These are phyloP conservation scores for Leucophenga maculata DNA, from an alignment of 2,888 invertebrate genomes.

Conservation along the genomic window DNA sequence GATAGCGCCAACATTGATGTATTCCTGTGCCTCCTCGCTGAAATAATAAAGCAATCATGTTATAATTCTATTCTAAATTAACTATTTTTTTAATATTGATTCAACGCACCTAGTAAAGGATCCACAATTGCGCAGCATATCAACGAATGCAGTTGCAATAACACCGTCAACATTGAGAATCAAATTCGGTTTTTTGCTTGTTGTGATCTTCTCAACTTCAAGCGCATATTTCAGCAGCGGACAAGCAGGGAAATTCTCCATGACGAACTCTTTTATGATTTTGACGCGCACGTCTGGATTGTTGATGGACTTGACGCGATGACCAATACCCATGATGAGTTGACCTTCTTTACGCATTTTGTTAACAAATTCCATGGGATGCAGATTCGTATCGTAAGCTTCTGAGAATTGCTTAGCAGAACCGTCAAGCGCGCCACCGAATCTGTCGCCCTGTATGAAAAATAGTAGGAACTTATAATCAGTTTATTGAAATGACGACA, in stretches of 20 bases:
- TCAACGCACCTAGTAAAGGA: conserved; percentile 87
- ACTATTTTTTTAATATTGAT: neutral
- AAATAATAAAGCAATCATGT: neutral
- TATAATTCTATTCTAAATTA: no score
- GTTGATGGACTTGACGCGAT: conserved; percentile 92
- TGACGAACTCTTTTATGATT: conserved; percentile 95
- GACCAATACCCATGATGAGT: conserved; percentile 99
- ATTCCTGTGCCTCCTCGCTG: conserved; percentile 97
- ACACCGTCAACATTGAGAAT: conserved; percentile 99
- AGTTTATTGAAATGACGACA: neutral
- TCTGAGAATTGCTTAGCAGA: conserved; percentile 97
- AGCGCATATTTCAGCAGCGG: conserved; percentile 96
- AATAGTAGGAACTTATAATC: neutral
- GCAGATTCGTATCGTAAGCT: conserved; percentile 93
- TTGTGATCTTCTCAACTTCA: conserved; percentile 99
- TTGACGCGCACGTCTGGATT: conserved; percentile 99
- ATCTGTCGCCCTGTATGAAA: conserved; percentile 88
- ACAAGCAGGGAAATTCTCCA: conserved; percentile 93
- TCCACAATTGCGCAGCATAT: conserved; percentile 93
- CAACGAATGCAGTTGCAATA: conserved; percentile 97
- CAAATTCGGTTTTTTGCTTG: conserved; percentile 99
- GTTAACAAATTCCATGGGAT: conserved; percentile 99
- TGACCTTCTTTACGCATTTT: conserved; percentile 96
- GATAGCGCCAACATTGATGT: conserved; percentile 96
- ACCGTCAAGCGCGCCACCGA: conserved; percentile 98